These are phyloP conservation scores for Paralichthys olivaceus DNA, from an alignment of 2,113 vertebrate species.

Conservation along the genomic window DNA sequence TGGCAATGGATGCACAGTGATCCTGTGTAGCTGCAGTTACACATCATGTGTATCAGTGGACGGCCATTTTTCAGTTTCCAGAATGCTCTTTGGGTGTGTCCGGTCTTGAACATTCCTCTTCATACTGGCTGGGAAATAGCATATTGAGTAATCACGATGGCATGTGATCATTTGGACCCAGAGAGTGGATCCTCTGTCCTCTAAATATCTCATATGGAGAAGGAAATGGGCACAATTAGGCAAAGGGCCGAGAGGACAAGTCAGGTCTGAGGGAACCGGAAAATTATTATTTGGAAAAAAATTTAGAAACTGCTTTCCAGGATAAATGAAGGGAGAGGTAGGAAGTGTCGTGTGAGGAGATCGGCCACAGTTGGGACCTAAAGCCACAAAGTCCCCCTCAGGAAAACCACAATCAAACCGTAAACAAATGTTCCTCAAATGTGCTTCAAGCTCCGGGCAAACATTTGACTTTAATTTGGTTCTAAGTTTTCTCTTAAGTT, in stretches of 20 bases:
- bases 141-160: constrained; percentile 17
- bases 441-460: no score
- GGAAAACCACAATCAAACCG: no score
- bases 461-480: no score
- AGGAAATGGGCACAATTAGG: background rate
- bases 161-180: constrained; percentile 37
- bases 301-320: no score
- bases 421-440: no score
- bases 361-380: no score
- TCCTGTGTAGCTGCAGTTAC: background rate
- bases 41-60: background rate
- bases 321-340: no score
- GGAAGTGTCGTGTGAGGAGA: no score
- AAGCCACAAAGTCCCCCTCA: no score
- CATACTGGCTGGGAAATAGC: background rate
- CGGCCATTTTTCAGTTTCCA: background rate
- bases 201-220: background rate
- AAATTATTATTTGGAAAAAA: background rate
- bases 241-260: background rate
- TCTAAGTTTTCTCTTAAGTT: no score
- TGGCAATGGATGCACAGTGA: background rate
- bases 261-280: background rate
- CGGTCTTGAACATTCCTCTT: background rate
- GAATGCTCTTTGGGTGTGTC: constrained; percentile 42
- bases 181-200: constrained; percentile 45